Evolutionary conservation across 2,888 invertebrate species (phyloP).

Genomic region (Cosmorhoe ocellata): DNA sequence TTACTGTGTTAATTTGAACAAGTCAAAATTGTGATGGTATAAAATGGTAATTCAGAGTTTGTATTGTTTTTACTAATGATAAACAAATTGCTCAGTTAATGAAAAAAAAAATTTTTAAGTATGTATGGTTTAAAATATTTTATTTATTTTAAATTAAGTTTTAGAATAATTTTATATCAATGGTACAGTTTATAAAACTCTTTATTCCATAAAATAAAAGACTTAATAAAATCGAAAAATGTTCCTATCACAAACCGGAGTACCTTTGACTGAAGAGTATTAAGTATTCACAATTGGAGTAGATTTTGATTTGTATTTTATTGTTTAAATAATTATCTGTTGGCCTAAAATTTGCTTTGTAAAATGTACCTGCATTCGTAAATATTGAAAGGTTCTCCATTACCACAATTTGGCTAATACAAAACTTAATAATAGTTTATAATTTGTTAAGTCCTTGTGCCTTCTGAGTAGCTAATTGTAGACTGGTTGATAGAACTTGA

Average conservation of each 20-base stretch:
- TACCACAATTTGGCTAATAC: not conserved
- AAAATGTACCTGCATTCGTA: slow-evolving; percentile 6
- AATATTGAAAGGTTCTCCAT: too few relatives aligned
- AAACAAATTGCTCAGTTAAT: slow-evolving; percentile 17
- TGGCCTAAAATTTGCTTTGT: slow-evolving; percentile 6
- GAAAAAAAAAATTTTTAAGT: slow-evolving; percentile 13
- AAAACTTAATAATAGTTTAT: slow-evolving; percentile 4
- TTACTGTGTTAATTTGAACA: slow-evolving; percentile 10
- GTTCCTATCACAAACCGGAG: slow-evolving; percentile 15
- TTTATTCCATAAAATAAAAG: slow-evolving; percentile 23
- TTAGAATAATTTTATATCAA: slow-evolving; percentile 29
- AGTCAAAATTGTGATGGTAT: slow-evolving; percentile 8
- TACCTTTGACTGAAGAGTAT: slow-evolving; percentile 1
- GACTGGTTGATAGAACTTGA: slow-evolving; percentile 15
- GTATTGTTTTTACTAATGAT: slow-evolving; percentile 11
- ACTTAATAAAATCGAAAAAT: slow-evolving; percentile 15
- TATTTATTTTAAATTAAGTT: slow-evolving; percentile 35
- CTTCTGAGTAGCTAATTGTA: slow-evolving; percentile 32
- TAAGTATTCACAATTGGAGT: not conserved
- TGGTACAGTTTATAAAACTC: slow-evolving; percentile 28
- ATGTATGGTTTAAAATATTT: slow-evolving; percentile 21
- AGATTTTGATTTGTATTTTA: not conserved
- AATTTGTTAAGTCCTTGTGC: slow-evolving; percentile 38
- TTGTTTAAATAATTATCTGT: not conserved
- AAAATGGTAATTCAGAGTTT: slow-evolving; percentile 16